Base-by-base conservation (phyloP, 2,113 vertebrate genomes). In the Geococcyx californianus region DNA sequence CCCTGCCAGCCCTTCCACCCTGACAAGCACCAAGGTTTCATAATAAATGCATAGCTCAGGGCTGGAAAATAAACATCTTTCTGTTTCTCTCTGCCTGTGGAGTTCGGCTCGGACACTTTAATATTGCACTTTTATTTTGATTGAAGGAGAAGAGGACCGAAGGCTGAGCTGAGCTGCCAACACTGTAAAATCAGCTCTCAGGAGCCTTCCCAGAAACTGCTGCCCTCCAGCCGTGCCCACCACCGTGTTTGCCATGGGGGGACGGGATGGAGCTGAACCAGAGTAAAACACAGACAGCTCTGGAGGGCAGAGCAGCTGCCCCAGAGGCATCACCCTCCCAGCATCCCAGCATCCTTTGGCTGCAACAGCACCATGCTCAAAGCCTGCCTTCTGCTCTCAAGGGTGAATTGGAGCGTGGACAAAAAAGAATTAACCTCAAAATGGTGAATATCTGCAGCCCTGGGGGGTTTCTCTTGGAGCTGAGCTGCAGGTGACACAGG, bases 11-110 rank as follows among this genome's bases (percentile, higher is more conserved):
- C 34, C 67, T 95, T 93, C 91, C 63, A 58, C 19, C 64, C 82
- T 11, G 3, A 23, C 67, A 31, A 60, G 64, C 75, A 69, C 56
- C 44, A 16, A 66, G 2, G 6, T 92, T 87, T 76, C 94, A 85
- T 80, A 86, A 87, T 24, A 91, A 84, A 91, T 66, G 69, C 86
- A 24, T 5, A 34, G 52, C 86, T 80, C 87, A 56, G 20, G 70
- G 89, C 69, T 91, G 84, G 86, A 78, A 85, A 91, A 96, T 58
- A 76, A 97, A 47, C 38, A 13, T 85, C 36, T 42, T 68, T 73
- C 83, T 60, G 52, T 60, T 76, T 54, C 70, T 16, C 42, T 56
- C 60, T 63, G 78, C 80, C 75, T 2, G 25, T 74, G 62, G 84
- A 83, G 21, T 7, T 82, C 34, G 0, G 75, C 55, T 76, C 79